Conservation (phyloP, 2,888 invertebrate species). For the Chesias legatella region DNA sequence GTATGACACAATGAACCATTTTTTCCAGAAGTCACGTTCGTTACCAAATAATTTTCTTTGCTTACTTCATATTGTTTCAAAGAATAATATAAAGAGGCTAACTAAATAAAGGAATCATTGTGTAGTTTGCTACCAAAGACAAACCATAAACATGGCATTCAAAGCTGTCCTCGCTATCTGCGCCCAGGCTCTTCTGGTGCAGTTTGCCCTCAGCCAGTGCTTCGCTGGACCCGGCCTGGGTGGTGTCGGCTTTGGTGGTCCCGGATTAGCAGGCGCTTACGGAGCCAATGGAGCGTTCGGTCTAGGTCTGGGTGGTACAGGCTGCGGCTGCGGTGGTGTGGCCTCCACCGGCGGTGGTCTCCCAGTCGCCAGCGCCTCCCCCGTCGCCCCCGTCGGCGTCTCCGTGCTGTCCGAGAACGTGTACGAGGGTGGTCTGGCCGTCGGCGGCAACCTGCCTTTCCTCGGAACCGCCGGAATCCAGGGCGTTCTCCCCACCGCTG, state of each 20-base stretch:
- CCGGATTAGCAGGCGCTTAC: background rate
- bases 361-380: constrained; percentile 36
- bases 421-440: constrained; percentile 38
- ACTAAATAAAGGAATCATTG: too few species aligned
- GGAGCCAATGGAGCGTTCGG: constrained; percentile 3
- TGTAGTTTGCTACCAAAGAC: constrained; percentile 6
- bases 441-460: constrained; percentile 44
- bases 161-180: constrained; percentile 21
- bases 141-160: constrained; percentile 18
- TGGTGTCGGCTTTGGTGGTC: background rate
- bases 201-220: constrained; percentile 18
- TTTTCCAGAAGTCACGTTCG: constrained; percentile 1
- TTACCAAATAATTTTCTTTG: constrained; percentile 1
- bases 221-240: constrained; percentile 10
- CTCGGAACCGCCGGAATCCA: constrained; percentile 40
- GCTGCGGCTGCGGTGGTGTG: constrained; percentile 14
- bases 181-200: constrained; percentile 19
- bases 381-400: constrained; percentile 41
- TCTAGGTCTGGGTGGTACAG: constrained; percentile 2
- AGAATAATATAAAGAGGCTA: too few species aligned
- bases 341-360: constrained; percentile 22
- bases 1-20: too few species aligned
- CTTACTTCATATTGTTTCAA: too few species aligned
- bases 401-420: constrained; percentile 42
- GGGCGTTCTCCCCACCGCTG: constrained; percentile 38